phyloP scores from a whole-genome alignment of 1,140 invertebrate species.

The Philotrypesis tridentata region DNA sequence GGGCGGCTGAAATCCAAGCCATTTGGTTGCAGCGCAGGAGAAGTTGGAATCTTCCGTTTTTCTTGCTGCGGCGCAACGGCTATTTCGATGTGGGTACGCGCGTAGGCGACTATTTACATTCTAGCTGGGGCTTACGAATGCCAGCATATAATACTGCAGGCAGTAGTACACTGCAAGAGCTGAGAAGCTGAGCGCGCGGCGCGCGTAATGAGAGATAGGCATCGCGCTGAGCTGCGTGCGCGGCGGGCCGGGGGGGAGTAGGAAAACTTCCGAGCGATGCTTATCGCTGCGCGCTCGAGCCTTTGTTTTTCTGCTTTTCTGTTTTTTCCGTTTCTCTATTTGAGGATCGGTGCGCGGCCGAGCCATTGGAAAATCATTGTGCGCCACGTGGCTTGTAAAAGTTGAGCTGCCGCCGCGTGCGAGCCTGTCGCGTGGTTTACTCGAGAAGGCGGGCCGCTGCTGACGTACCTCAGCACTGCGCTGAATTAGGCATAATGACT shows the following conservation, averaged over 20 bases:
- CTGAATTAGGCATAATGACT: slow-evolving; percentile 47
- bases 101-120: too few relatives aligned
- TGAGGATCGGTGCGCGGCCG: too few relatives aligned
- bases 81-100: too few relatives aligned
- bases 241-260: background rate
- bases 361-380: background rate
- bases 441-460: too few relatives aligned
- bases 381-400: background rate
- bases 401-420: background rate
- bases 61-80: background rate
- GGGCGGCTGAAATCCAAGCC: too few relatives aligned
- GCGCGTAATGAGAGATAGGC: background rate
- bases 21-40: too few relatives aligned
- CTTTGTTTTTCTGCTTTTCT: background rate
- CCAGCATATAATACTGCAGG: too few relatives aligned
- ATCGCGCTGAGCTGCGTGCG: background rate
- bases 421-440: too few relatives aligned
- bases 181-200: background rate
- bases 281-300: background rate
- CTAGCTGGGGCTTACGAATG: too few relatives aligned
- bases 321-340: too few relatives aligned
- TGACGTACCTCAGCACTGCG: too few relatives aligned
- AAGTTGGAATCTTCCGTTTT: too few relatives aligned
- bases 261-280: background rate
- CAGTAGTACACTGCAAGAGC: background rate